Evolutionary conservation across 2,113 vertebrate genomes (phyloP).

Genomic region (Corythaeola cristata): DNA sequence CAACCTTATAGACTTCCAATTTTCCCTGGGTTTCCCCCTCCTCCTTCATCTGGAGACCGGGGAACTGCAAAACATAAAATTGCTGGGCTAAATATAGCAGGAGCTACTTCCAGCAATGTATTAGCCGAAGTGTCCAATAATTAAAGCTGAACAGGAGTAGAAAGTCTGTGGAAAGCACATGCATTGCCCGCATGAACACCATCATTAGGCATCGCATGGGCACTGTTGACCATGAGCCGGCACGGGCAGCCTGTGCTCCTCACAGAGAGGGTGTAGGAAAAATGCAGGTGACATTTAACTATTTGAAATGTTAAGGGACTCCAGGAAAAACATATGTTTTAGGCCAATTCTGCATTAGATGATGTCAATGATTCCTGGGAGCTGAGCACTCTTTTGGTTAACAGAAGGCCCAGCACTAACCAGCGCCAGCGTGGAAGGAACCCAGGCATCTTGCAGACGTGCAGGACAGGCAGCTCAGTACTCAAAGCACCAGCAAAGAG

Average conservation of each 20-base stretch:
- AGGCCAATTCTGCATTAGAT: background rate
- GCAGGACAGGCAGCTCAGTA: background rate
- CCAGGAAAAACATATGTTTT: background rate
- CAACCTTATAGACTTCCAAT: background rate
- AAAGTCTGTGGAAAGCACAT: background rate
- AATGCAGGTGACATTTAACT: background rate
- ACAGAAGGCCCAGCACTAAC: background rate
- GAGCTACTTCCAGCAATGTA: constrained; percentile 49
- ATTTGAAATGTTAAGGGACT: background rate
- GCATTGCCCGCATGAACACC: background rate
- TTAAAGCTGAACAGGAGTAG: background rate
- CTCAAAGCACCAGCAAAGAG: background rate
- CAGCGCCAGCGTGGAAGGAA: background rate
- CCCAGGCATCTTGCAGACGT: background rate
- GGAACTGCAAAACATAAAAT: background rate
- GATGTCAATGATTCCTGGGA: background rate
- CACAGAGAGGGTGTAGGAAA: background rate
- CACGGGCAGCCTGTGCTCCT: background rate
- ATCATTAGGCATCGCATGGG: background rate
- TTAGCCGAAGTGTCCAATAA: constrained; percentile 11
- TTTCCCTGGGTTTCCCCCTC: background rate
- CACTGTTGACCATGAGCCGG: background rate
- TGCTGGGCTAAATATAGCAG: constrained; percentile 51
- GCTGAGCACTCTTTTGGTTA: background rate
- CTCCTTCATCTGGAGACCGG: background rate